Conservation (phyloP, 2,888 invertebrate genomes). For the Micropterix aruncella region DNA sequence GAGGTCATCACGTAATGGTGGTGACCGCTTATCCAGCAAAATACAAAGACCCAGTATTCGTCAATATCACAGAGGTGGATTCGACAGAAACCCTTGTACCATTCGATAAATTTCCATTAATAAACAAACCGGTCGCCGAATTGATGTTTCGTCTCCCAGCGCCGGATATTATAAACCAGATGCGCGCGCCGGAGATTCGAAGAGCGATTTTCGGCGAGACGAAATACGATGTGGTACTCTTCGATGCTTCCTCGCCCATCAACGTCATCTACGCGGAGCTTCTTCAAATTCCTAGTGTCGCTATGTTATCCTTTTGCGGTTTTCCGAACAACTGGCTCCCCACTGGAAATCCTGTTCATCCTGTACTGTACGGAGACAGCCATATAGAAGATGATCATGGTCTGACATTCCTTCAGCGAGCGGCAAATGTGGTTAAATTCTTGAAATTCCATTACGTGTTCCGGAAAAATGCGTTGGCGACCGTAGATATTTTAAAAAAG, state of each 20-base stretch:
- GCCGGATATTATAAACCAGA: no score
- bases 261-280: not conserved
- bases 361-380: not conserved
- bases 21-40: not conserved
- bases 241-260: not conserved
- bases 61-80: not conserved
- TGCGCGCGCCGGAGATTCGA: not conserved
- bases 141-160: no score
- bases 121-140: no score
- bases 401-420: not conserved
- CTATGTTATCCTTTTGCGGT: not conserved
- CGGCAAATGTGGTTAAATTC: not conserved
- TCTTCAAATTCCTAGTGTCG: not conserved
- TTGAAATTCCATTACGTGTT: not conserved
- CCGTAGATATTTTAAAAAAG: not conserved
- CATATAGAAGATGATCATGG: not conserved
- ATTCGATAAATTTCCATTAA: no score
- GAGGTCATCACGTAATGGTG: not conserved
- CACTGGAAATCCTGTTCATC: not conserved
- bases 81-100: no score
- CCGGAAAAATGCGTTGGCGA: not conserved
- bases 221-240: not conserved
- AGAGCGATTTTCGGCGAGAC: not conserved
- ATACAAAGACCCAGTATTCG: not conserved
- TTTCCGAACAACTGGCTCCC: not conserved